These are phyloP conservation scores for Plagodis dolabraria DNA, from an alignment of 2,888 invertebrate species.

Conservation along the genomic window DNA sequence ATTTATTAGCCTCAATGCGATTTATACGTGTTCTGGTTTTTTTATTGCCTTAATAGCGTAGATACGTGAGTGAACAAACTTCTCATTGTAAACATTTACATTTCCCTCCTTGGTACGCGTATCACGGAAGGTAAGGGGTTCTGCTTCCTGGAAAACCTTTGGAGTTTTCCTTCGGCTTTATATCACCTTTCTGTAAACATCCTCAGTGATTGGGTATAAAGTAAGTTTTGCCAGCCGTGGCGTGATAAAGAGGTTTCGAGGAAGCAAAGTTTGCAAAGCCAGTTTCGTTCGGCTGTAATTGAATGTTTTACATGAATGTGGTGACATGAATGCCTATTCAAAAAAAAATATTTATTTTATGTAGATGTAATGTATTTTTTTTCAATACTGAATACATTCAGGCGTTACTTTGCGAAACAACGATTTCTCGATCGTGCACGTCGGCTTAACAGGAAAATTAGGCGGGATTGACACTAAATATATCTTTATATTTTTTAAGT, in stretches of 20 bases:
- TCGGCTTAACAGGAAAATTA: too few species aligned
- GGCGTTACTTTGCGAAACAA: too few species aligned
- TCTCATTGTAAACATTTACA: slow-evolving; percentile 28
- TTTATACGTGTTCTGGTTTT: slow-evolving; percentile 21
- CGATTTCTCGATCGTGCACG: too few species aligned
- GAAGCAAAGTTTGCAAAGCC: background rate
- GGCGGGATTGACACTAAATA: too few species aligned
- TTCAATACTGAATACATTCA: too few species aligned
- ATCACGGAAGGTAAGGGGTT: slow-evolving; percentile 20
- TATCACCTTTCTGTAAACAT: slow-evolving; percentile 17
- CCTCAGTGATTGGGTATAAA: slow-evolving; percentile 15
- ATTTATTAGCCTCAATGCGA: slow-evolving; percentile 17
- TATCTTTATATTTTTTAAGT: too few species aligned
- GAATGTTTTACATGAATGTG: too few species aligned
- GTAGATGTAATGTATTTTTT: too few species aligned
- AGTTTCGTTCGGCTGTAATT: background rate
- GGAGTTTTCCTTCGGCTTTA: slow-evolving; percentile 16
- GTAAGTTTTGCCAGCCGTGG: slow-evolving; percentile 7
- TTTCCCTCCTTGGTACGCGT: slow-evolving; percentile 18
- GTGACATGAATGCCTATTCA: too few species aligned
- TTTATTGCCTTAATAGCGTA: slow-evolving; percentile 22
- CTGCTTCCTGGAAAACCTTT: slow-evolving; percentile 16
- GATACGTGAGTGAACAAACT: slow-evolving; percentile 26
- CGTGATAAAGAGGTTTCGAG: background rate
- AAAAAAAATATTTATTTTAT: too few species aligned